Evolutionary conservation across 2,797 vertebrate species (phyloP).

Genomic region (Eidolon dupreanum): DNA sequence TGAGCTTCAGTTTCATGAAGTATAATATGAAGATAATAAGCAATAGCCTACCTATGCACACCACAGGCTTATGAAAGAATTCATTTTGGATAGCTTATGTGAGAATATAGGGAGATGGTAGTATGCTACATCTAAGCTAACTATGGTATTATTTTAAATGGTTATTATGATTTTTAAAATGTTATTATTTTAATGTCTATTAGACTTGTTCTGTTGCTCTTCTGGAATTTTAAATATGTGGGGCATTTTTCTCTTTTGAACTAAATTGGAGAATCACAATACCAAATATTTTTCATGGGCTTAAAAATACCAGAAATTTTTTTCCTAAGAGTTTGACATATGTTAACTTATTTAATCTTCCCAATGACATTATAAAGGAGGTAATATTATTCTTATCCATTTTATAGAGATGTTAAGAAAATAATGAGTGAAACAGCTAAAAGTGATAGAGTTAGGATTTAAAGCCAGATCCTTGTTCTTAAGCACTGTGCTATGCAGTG

Average conservation of each 20-base stretch:
- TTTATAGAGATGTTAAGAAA: neutral
- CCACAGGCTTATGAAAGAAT: neutral
- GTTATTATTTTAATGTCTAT: neutral
- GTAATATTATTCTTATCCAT: neutral
- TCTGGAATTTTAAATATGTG: slow-evolving; percentile 13
- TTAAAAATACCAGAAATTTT: neutral
- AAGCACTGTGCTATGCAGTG: neutral
- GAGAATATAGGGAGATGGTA: neutral
- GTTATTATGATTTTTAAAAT: neutral
- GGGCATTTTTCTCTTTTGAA: neutral
- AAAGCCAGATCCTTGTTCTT: neutral
- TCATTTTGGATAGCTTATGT: neutral
- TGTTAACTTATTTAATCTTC: neutral
- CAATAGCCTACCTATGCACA: no score
- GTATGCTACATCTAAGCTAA: neutral
- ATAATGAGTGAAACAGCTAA: neutral
- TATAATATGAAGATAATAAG: neutral
- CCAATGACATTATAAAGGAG: neutral
- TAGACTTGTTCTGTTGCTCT: neutral
- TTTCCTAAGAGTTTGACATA: neutral
- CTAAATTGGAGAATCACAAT: neutral
- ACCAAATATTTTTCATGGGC: neutral
- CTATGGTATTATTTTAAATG: neutral
- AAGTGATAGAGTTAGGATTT: neutral
- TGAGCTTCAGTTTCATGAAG: neutral